Evolutionary conservation across 1,140 invertebrate genomes (phyloP), one percentile per base, ranked within the genome.

Genomic region (Daktulosphaira vitifoliae): DNA sequence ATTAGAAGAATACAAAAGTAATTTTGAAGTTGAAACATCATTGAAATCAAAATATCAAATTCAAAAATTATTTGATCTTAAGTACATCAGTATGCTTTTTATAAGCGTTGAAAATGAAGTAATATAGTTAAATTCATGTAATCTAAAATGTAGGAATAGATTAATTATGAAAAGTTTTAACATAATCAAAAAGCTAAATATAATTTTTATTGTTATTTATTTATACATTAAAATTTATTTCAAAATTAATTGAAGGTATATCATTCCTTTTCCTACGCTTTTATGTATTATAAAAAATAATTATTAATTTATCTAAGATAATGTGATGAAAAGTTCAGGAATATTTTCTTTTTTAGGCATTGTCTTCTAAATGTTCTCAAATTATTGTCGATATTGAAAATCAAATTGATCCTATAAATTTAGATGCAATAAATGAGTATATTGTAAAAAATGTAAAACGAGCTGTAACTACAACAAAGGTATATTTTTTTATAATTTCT

Each of bases 401-500:
- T 48, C 25, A 48, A 46, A 62, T 62, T 33, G 56, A 62, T 20
- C 56, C 56, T 5, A 62, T 62, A 3, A 62, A 62, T 48, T 9
- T 62, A 33, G 56, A 62, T 48, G 18, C 46, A 29, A 29, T 62
- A 20, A 25, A 48, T 4, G 56, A 62, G 46, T 62, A 62, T 22
- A 46, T 62, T 48, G 16, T 48, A 16, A 62, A 62, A 48, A 62
- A 62, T 33, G 56, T 62, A n/a, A 62, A 62, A 48, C 42, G 56
- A n/a, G 56, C 56, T 22, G 42, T 48, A 13, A 16, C 22, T 62
- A 16, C 56, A 3, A 62, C 56, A 7, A 62, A 62, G 38, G 56
- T 62, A 33, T 33, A 33, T 33, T 33, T 33, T 6, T 33, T 33
- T 6, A 33, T 6, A 6, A 33, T 33, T 33, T 33, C 5, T 33